Evolutionary conservation across 1,140 invertebrate species (phyloP).

Genomic region (Drosophila kohkoa): DNA sequence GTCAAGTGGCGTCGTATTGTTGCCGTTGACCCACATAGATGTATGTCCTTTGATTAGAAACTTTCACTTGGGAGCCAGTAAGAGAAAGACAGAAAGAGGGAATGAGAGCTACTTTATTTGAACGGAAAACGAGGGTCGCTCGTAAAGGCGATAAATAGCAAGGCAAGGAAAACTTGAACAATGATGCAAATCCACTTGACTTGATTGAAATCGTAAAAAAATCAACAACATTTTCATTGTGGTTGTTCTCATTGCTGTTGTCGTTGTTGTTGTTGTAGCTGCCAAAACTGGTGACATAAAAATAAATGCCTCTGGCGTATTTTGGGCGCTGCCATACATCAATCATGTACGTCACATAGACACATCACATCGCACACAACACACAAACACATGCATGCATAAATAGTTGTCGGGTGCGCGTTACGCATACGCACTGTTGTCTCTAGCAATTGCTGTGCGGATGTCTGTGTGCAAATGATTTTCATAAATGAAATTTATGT

Average conservation of each 20-base stretch:
- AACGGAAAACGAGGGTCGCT: constrained; percentile 8
- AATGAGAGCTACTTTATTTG: constrained; percentile 13
- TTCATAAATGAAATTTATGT: constrained; percentile 80
- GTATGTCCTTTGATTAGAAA: constrained; percentile 46
- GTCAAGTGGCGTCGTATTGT: constrained; percentile 39
- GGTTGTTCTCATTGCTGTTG: background rate
- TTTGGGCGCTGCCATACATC: constrained; percentile 58
- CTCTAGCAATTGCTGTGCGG: constrained; percentile 13
- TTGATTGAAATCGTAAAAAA: constrained; percentile 78
- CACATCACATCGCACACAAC: constrained; percentile 4
- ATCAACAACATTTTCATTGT: constrained; percentile 60
- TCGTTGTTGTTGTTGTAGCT: constrained; percentile 10
- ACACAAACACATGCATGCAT: constrained; percentile 25
- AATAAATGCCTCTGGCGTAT: constrained; percentile 49
- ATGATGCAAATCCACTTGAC: constrained; percentile 76
- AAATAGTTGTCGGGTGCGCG: constrained; percentile 47
- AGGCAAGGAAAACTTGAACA: constrained; percentile 60
- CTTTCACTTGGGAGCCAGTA: background rate
- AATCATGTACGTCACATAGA: constrained; percentile 52
- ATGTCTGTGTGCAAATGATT: constrained; percentile 67
- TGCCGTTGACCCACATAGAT: constrained; percentile 72
- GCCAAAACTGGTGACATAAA: constrained; percentile 63
- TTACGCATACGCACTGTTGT: constrained; percentile 68
- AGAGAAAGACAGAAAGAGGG: background rate
- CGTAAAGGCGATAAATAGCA: constrained; percentile 58